Base-by-base conservation (phyloP, 2,113 vertebrate species). In the Lipophrys pholis region DNA sequence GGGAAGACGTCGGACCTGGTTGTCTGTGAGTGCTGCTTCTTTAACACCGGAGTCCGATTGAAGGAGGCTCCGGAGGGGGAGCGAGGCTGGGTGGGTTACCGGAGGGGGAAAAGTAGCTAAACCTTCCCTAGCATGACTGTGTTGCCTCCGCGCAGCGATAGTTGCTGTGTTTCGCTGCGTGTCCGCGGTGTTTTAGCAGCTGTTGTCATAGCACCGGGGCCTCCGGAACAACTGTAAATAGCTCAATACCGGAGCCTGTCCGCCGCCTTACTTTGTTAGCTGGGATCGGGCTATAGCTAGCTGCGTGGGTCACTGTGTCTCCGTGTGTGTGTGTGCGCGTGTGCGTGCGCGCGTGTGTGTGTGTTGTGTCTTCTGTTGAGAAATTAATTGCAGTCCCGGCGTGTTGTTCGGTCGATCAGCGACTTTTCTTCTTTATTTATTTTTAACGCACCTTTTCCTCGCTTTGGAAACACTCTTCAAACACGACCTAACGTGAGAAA, bases 11-110 rank as follows among this genome's bases (percentile, higher is more conserved):
- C 48, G 92, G 90, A 92, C 65, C 92, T 81, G 78, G 88, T 89
- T 89, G 91, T 88, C 89, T 94, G 94, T 94, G 91, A 95, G 94
- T 95, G 86, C 69, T 87, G 80, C 78, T 57, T 87, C 81, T 66
- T 30, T 74, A 66, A 80, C 63, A 73, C 89, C 63, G 87, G 89
- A 89, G 90, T 92, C 88, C 93, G 92, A 68, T 87, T 79, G 81
- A 74, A 91, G 87, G 85, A 86, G 89, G 90, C 76, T 79, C 78
- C 39, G 75, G 74, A 81, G 77, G 40, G 15, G 21, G 45, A 57
- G 57, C 7, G 60, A 46, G 79, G 63, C 63, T 84, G 87, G 86
- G 82, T 84, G 90, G 89, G 82, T 90, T 89, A 83, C 79, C 82
- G 86, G 76, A 89, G 82, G 84, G 80, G 69, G 58, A 90, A 94